These are phyloP conservation scores for Nasonia longicornis DNA, from an alignment of 1,140 invertebrate species.

Conservation along the genomic window DNA sequence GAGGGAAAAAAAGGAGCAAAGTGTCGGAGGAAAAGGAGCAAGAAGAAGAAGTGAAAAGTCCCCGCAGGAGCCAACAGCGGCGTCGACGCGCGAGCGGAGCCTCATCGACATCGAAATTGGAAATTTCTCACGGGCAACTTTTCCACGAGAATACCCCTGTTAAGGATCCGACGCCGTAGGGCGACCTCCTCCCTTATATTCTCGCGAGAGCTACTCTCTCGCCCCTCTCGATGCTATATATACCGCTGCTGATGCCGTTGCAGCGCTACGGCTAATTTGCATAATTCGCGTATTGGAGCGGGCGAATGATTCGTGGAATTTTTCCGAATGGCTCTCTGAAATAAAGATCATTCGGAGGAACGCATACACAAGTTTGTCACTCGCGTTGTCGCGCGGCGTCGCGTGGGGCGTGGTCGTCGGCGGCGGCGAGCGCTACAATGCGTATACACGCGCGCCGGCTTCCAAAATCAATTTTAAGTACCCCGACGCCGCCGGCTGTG, in stretches of 20 bases:
- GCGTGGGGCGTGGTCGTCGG: background rate
- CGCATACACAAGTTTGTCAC: background rate
- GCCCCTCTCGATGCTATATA: background rate
- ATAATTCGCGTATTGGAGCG: slow-evolving; percentile 42
- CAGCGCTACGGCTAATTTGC: slow-evolving; percentile 17
- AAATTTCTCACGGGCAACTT: slow-evolving; percentile 40
- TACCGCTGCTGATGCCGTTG: background rate
- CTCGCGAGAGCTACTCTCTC: background rate
- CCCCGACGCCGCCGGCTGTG: background rate
- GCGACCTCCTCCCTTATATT: slow-evolving; percentile 5
- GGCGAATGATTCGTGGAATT: slow-evolving; percentile 35
- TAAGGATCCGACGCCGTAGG: slow-evolving; percentile 39
- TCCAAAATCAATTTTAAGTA: slow-evolving; percentile 46
- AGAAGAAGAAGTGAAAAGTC: slow-evolving; percentile 15
- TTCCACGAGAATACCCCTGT: slow-evolving; percentile 37
- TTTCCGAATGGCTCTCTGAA: background rate
- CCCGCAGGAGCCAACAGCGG: background rate
- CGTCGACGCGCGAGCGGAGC: background rate
- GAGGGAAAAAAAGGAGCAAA: background rate
- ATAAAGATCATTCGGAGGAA: background rate
- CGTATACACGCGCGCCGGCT: slow-evolving; percentile 8
- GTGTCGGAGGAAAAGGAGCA: background rate
- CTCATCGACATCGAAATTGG: slow-evolving; percentile 34
- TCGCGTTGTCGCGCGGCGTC: background rate
- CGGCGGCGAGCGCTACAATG: background rate